Percentiles rank a stretch among this genome's conserved stretches.
Evolutionary conservation across 2,113 vertebrate species (phyloP).

Genomic region (Chloebia gouldiae): DNA sequence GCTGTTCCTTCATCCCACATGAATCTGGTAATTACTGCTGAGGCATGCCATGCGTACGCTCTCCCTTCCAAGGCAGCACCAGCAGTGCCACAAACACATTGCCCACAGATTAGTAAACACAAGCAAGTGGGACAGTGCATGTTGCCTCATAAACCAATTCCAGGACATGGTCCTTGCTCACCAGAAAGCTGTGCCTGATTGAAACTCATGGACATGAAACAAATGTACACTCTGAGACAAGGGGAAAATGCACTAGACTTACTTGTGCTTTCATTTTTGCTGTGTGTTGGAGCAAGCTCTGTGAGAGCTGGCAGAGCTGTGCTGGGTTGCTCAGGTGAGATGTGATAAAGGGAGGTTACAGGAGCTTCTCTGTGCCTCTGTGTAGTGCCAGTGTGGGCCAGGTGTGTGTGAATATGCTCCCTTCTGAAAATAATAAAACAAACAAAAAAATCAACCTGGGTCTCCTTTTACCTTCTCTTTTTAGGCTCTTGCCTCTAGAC

Average conservation of each 20-base stretch:
- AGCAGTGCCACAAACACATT: conserved; percentile 11
- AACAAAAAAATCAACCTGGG: not conserved
- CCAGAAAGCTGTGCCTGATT: not conserved
- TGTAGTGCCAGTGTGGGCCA: not conserved
- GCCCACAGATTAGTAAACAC: not conserved
- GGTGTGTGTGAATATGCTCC: not conserved
- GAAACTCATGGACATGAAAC: not conserved
- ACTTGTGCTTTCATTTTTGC: not conserved
- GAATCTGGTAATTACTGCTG: conserved; percentile 52
- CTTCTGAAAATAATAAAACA: not conserved
- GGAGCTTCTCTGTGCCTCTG: not conserved
- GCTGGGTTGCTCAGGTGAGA: not conserved
- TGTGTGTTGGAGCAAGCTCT: not conserved
- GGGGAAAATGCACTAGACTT: not conserved
- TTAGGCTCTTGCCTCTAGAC: not conserved
- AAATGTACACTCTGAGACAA: not conserved
- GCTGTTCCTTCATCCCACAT: conserved; percentile 60
- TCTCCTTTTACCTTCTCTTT: not conserved
- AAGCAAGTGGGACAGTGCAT: not conserved
- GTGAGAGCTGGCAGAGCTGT: not conserved
- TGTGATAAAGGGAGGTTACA: not conserved
- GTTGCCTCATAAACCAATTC: not conserved
- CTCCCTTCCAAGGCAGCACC: not conserved
- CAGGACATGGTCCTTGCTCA: not conserved
- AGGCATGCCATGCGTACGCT: not conserved